Conservation (phyloP, 1,140 invertebrate genomes). For the Rhagoletis pomonella region DNA sequence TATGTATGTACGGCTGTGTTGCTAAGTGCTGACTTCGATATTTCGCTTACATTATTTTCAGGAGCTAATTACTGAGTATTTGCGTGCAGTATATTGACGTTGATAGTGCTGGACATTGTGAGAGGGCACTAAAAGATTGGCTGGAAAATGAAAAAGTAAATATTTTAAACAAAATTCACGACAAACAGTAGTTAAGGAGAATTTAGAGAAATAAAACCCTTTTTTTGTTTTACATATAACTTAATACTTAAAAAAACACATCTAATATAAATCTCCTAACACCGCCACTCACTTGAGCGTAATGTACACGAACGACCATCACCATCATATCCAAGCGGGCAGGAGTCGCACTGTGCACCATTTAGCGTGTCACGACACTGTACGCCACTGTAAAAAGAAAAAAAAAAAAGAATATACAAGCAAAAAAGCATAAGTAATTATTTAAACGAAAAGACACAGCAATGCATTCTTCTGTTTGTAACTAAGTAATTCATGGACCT, state of each 20-base stretch:
- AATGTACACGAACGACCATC: conserved; percentile 86
- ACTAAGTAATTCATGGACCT: conserved; percentile 34
- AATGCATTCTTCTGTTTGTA: not conserved
- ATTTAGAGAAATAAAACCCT: no score
- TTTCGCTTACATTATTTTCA: conserved; percentile 50
- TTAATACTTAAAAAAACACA: no score
- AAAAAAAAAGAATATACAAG: conserved; percentile 56
- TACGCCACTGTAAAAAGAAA: conserved; percentile 78
- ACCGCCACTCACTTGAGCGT: conserved; percentile 62
- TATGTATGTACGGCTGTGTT: not conserved
- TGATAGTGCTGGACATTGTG: conserved; percentile 74
- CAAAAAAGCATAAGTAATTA: not conserved
- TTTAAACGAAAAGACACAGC: conserved; percentile 59
- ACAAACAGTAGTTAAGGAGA: no score
- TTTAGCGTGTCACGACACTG: conserved; percentile 83
- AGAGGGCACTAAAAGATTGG: conserved; percentile 71
- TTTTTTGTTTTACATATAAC: not conserved
- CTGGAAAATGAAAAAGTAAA: conserved; percentile 57
- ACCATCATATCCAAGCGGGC: conserved; percentile 88
- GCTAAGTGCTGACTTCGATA: not conserved
- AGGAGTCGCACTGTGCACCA: conserved; percentile 87
- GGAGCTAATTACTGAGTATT: conserved; percentile 72
- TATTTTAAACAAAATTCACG: not conserved
- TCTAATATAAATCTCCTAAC: no score
- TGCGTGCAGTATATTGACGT: conserved; percentile 71